phyloP scores from a whole-genome alignment of 2,888 invertebrate genomes.

The Pyrochroa serraticornis region DNA sequence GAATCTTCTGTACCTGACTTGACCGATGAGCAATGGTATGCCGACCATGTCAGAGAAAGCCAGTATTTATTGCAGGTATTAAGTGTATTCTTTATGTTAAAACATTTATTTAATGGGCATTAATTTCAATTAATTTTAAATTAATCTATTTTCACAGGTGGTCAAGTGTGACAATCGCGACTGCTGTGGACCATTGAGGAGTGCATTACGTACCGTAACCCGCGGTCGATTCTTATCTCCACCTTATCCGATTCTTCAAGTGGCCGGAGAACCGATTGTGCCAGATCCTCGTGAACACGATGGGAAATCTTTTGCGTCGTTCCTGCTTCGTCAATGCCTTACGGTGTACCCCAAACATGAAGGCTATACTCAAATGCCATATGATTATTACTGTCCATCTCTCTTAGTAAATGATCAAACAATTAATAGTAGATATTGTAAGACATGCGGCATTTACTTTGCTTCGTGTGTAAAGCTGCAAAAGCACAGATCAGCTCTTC shows the following conservation, averaged over 20 bases:
- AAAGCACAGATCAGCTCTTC: no score
- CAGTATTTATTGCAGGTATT: constrained; percentile 8
- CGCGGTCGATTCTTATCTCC: constrained; percentile 1
- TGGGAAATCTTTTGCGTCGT: no score
- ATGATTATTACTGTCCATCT: no score
- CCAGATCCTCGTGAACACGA: no score
- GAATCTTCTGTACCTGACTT: background rate
- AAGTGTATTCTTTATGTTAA: background rate
- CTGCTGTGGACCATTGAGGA: constrained; percentile 2
- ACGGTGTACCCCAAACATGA: no score
- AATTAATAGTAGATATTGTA: no score
- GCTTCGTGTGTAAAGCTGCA: no score
- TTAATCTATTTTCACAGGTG: constrained; percentile 2
- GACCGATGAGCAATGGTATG: constrained; percentile 4
- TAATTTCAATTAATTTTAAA: background rate
- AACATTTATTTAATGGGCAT: background rate
- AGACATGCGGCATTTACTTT: no score
- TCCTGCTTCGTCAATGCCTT: no score
- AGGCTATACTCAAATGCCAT: no score
- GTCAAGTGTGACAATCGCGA: background rate
- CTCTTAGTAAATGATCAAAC: no score
- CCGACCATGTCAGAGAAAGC: constrained; percentile 8
- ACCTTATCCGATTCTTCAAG: background rate
- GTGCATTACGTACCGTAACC: background rate
- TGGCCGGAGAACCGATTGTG: background rate